Conservation (phyloP, 92 coral and sea anemone genomes). For the Parazoanthus darwini region DNA sequence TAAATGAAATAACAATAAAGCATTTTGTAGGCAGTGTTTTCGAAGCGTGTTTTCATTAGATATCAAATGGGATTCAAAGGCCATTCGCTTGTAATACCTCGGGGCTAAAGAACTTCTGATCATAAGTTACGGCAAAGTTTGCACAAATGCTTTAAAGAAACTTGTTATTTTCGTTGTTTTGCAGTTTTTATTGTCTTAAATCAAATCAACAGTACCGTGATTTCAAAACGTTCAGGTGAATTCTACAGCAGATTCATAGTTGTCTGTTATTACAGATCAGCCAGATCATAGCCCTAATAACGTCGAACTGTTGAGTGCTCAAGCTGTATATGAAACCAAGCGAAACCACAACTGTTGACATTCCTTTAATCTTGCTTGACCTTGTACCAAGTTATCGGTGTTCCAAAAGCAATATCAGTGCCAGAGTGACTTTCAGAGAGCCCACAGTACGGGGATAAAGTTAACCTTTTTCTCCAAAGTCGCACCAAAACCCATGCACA, state of each 20-base stretch:
- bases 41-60: not conserved
- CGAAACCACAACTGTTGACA: constrained; percentile 34
- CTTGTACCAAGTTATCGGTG: constrained; percentile 6
- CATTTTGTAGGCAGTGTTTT: constrained; percentile 11
- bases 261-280: constrained; percentile 14
- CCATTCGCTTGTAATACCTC: constrained; percentile 11
- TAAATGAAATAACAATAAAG: constrained; percentile 10
- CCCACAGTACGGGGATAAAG: not conserved
- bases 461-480: not conserved
- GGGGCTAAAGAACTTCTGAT: not conserved
- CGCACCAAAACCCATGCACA: too few relatives aligned
- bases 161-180: constrained; percentile 24
- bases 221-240: not conserved
- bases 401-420: not conserved
- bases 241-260: constrained; percentile 4
- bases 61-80: constrained; percentile 24
- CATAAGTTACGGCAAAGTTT: not conserved
- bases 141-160: constrained; percentile 12
- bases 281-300: not conserved
- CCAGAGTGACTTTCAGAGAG: not conserved
- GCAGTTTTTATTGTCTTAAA: not conserved
- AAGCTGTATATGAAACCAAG: constrained; percentile 14
- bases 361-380: constrained; percentile 33
- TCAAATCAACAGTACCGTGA: not conserved
- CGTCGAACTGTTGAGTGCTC: not conserved